Evolutionary conservation across 2,797 vertebrate genomes (phyloP).

Genomic region (Thalassophryne amazonica): DNA sequence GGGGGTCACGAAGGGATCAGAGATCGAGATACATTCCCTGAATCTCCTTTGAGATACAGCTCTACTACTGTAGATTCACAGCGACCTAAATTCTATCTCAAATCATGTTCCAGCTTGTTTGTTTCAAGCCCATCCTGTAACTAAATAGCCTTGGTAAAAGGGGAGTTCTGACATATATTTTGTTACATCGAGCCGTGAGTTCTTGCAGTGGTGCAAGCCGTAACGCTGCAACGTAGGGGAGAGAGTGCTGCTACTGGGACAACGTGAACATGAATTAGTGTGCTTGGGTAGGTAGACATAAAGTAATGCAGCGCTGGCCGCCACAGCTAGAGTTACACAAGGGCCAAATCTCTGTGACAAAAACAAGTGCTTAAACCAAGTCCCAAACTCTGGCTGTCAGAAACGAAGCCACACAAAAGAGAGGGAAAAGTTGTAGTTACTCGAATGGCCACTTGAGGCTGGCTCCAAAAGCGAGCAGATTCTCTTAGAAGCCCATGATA

Average conservation of each 20-base stretch:
- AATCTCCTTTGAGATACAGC: constrained; percentile 32
- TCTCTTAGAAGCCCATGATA: too few relatives aligned
- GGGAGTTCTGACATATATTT: constrained; percentile 66
- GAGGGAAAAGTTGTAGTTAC: neutral
- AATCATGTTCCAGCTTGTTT: constrained; percentile 52
- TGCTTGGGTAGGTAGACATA: constrained; percentile 18
- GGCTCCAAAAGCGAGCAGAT: too few relatives aligned
- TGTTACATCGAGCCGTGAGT: constrained; percentile 62
- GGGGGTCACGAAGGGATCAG: constrained; percentile 37
- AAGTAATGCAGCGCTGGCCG: constrained; percentile 36
- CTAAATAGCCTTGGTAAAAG: constrained; percentile 49
- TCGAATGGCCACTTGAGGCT: too few relatives aligned
- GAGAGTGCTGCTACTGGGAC: constrained; percentile 13
- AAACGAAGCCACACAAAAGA: constrained; percentile 14
- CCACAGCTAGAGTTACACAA: constrained; percentile 49
- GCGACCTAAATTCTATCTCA: constrained; percentile 33
- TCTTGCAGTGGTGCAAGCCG: constrained; percentile 32
- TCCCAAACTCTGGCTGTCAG: constrained; percentile 26
- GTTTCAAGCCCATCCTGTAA: constrained; percentile 54
- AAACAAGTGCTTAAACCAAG: constrained; percentile 39
- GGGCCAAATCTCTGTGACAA: constrained; percentile 22
- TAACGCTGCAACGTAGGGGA: constrained; percentile 17
- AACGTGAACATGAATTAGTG: constrained; percentile 1
- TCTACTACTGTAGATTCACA: constrained; percentile 29
- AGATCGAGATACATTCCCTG: constrained; percentile 44